Conservation (phyloP, 2,888 invertebrate genomes). For the Tetanocera ferruginea region DNA sequence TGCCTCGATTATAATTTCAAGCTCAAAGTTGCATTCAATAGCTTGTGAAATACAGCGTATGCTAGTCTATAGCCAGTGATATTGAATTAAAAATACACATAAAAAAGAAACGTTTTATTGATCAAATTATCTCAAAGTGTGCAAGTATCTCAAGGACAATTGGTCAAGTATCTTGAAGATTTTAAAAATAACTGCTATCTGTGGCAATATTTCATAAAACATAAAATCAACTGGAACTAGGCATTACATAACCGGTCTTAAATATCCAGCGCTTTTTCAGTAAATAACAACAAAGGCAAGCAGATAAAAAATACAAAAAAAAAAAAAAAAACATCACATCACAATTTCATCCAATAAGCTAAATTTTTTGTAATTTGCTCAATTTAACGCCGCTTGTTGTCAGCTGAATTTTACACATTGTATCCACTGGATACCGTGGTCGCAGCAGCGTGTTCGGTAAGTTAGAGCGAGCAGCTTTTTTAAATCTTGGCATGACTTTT, state of each 20-base stretch:
- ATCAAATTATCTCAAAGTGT: neutral
- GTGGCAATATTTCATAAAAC: neutral
- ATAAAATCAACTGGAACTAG: neutral
- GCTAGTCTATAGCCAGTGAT: too few relatives aligned
- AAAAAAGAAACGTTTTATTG: too few relatives aligned
- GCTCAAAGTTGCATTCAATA: too few relatives aligned
- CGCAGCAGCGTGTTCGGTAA: neutral
- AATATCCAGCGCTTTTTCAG: neutral
- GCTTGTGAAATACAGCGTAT: too few relatives aligned
- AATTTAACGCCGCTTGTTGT: slow-evolving; percentile 52
- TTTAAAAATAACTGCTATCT: neutral
- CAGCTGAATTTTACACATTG: slow-evolving; percentile 8
- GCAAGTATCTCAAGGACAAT: neutral
- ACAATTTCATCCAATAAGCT: slow-evolving; percentile 18
- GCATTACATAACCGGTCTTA: neutral
- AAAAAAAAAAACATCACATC: slow-evolving; percentile 19
- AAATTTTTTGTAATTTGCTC: slow-evolving; percentile 62
- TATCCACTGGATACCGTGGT: neutral
- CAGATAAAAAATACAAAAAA: neutral
- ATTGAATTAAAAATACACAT: too few relatives aligned
- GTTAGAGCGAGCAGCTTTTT: neutral
- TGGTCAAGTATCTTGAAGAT: neutral
- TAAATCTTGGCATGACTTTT: neutral
- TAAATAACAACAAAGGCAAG: neutral
- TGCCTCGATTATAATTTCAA: neutral